Conservation (phyloP, 1,140 invertebrate genomes). For the Tachypleus tridentatus region DNA sequence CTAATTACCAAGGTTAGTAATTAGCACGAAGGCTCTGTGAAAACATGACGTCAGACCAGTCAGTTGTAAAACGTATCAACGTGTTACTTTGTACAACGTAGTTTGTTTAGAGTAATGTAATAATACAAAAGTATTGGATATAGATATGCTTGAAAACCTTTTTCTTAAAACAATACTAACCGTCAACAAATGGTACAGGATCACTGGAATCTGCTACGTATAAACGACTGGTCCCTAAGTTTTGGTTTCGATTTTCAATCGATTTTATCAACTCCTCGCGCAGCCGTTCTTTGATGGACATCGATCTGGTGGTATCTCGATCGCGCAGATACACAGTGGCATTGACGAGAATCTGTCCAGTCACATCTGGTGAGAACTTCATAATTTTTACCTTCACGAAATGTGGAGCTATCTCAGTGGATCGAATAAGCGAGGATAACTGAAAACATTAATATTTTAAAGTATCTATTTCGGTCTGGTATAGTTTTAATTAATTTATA, state of each 20-base stretch:
- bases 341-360: slow-evolving; percentile 55
- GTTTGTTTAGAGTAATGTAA: too few species aligned
- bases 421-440: slow-evolving; percentile 7
- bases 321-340: slow-evolving; percentile 56
- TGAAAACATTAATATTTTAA: slow-evolving; percentile 3
- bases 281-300: slow-evolving; percentile 51
- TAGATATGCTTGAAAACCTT: too few species aligned
- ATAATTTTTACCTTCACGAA: slow-evolving; percentile 68
- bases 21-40: too few species aligned
- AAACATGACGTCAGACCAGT: too few species aligned
- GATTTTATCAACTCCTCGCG: slow-evolving; percentile 69
- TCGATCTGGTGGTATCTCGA: slow-evolving; percentile 41
- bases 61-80: too few species aligned
- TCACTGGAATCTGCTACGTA: slow-evolving; percentile 66
- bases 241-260: slow-evolving; percentile 67
- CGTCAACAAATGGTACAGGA: slow-evolving; percentile 52
- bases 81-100: too few species aligned
- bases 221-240: slow-evolving; percentile 68
- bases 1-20: too few species aligned
- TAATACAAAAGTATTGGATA: too few species aligned
- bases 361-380: slow-evolving; percentile 51
- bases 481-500: too few species aligned
- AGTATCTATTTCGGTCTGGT: slow-evolving; percentile 38
- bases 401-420: slow-evolving; percentile 7
- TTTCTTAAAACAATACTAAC: not conserved